phyloP scores from a whole-genome alignment of 2,888 invertebrate genomes.

The Epistrophe grossulariae region DNA sequence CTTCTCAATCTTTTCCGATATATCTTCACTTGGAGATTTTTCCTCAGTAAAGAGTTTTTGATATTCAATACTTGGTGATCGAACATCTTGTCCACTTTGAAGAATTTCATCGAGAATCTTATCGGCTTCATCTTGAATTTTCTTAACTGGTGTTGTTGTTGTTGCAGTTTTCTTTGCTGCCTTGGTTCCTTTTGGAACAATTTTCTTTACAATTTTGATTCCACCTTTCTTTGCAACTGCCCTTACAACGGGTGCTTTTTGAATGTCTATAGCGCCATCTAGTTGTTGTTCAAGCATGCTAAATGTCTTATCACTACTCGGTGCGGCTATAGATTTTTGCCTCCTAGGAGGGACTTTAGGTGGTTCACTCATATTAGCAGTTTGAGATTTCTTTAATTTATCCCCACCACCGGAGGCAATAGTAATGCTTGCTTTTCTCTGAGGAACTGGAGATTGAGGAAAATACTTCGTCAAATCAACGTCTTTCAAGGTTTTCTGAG shows the following conservation, averaged over 20 bases:
- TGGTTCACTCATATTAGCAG: conserved; percentile 73
- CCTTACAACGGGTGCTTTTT: conserved; percentile 78
- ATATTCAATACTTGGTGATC: conserved; percentile 83
- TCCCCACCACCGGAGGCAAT: conserved; percentile 79
- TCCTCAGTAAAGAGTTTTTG: conserved; percentile 82
- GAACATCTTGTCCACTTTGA: conserved; percentile 77
- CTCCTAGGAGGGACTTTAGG: conserved; percentile 77
- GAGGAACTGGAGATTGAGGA: conserved; percentile 81
- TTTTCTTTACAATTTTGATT: conserved; percentile 81
- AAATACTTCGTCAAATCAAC: conserved; percentile 83
- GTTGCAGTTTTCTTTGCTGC: conserved; percentile 72
- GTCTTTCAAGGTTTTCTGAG: conserved; percentile 83
- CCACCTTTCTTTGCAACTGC: conserved; percentile 79
- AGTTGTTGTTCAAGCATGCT: conserved; percentile 82
- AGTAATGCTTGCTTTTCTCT: conserved; percentile 79
- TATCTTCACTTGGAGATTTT: conserved; percentile 82
- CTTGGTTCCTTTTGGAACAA: conserved; percentile 81
- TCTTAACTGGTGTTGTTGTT: conserved; percentile 33
- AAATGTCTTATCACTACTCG: conserved; percentile 77
- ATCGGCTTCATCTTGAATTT: conserved; percentile 79
- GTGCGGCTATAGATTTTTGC: conserved; percentile 76
- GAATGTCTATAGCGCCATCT: conserved; percentile 82
- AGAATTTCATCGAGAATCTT: conserved; percentile 82
- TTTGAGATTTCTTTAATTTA: conserved; percentile 80
- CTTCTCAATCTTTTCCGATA: conserved; percentile 82